Percentiles rank a stretch among this genome's conserved stretches.
phyloP scores from a whole-genome alignment of 2,888 invertebrate genomes.

The Hoplodrina ambigua region DNA sequence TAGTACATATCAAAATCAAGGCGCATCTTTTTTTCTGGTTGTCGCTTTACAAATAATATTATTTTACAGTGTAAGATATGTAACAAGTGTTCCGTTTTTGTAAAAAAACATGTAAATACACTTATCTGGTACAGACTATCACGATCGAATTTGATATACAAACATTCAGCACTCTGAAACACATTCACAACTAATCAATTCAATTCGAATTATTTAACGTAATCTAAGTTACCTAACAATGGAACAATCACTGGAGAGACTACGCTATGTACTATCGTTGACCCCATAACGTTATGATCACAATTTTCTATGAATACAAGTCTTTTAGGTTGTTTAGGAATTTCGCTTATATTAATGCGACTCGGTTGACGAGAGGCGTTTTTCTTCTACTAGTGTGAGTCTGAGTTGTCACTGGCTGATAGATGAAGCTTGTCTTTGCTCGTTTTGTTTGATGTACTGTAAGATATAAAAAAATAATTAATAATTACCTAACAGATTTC shows the following conservation, averaged over 20 bases:
- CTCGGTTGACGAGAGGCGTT: conserved; percentile 91
- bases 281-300: conserved; percentile 75
- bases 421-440: conserved; percentile 85
- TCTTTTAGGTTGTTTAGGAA: conserved; percentile 63
- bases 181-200: conserved; percentile 74
- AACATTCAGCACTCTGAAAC: conserved; percentile 57
- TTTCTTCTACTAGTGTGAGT: conserved; percentile 91
- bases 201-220: conserved; percentile 68
- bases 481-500: neutral
- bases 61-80: conserved; percentile 87
- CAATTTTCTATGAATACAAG: conserved; percentile 71
- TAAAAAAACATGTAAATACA: conserved; percentile 81
- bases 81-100: conserved; percentile 83
- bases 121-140: conserved; percentile 77
- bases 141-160: conserved; percentile 66
- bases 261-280: conserved; percentile 68
- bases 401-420: conserved; percentile 83
- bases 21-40: conserved; percentile 26
- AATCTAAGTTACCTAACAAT: conserved; percentile 66
- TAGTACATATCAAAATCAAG: conserved; percentile 33
- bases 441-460: conserved; percentile 87
- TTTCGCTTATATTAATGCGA: conserved; percentile 80
- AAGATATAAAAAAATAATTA: conserved; percentile 48
- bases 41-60: conserved; percentile 67
- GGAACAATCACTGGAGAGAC: conserved; percentile 75